phyloP scores from a whole-genome alignment of 1,140 invertebrate species.

The Procambarus clarkii region DNA sequence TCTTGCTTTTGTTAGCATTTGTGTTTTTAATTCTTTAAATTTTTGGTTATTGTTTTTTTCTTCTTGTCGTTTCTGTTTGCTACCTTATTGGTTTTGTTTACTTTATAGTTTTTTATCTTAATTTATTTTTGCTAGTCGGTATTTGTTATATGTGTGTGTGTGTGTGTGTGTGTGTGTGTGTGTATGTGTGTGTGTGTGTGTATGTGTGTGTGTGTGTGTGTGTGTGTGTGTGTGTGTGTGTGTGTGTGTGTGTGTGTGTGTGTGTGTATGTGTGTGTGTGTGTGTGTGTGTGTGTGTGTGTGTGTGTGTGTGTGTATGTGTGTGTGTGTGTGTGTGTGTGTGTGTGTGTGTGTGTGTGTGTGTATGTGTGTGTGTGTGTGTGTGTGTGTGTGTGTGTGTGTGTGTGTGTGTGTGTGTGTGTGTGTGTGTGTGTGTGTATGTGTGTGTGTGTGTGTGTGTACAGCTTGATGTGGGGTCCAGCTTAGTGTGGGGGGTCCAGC shows the following conservation, averaged over 20 bases:
- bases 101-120: neutral
- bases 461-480: too few species aligned
- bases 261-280: too few species aligned
- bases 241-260: too few species aligned
- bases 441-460: neutral
- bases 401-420: neutral
- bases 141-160: neutral
- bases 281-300: constrained; percentile 18
- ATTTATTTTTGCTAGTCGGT: neutral
- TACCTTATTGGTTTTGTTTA: neutral
- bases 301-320: constrained; percentile 41
- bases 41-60: neutral
- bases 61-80: neutral
- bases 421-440: constrained; percentile 19
- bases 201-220: too few species aligned
- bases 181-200: neutral
- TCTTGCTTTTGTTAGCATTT: too few species aligned
- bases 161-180: constrained; percentile 15
- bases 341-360: constrained; percentile 39
- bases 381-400: neutral
- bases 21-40: neutral
- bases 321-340: constrained; percentile 35
- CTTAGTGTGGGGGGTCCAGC: too few species aligned
- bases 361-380: constrained; percentile 23
- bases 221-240: too few species aligned